These are phyloP conservation scores for Aphrophora alni DNA, from an alignment of 2,888 invertebrate genomes.

Conservation along the genomic window DNA sequence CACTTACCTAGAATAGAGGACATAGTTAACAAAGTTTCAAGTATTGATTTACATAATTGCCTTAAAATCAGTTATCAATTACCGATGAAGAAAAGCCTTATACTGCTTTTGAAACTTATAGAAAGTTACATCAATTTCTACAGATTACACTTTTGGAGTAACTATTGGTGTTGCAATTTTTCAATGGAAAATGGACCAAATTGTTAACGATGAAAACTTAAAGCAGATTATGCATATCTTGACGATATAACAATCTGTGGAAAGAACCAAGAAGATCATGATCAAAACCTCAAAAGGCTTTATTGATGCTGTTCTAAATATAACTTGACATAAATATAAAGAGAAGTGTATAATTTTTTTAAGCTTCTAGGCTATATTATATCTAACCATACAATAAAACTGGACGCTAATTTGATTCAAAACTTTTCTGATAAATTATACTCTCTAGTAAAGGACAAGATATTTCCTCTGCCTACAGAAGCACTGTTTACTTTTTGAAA, in stretches of 20 bases:
- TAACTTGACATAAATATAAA: neutral
- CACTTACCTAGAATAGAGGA: neutral
- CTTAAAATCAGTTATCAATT: neutral
- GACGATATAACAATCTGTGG: neutral
- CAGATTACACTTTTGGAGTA: neutral
- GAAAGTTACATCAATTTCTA: conserved; percentile 3
- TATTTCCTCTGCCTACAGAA: neutral
- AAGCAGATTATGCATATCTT: neutral
- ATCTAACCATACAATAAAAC: neutral
- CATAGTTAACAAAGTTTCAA: neutral
- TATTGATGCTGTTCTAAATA: neutral
- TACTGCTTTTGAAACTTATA: conserved; percentile 6
- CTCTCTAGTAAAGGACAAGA: neutral
- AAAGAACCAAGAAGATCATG: conserved; percentile 17
- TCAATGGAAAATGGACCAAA: neutral
- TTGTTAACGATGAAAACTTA: neutral
- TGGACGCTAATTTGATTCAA: neutral
- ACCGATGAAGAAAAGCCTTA: neutral
- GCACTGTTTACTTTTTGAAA: neutral
- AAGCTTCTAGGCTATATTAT: neutral
- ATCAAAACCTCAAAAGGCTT: conserved; percentile 20
- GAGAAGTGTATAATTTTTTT: neutral
- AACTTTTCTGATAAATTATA: neutral
- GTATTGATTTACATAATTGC: neutral
- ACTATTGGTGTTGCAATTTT: conserved; percentile 23